A percentile compares a stretch with the other conserved stretches of the same genome.
Conservation (phyloP, 2,113 vertebrate genomes). For the Pelobates fuscus region DNA sequence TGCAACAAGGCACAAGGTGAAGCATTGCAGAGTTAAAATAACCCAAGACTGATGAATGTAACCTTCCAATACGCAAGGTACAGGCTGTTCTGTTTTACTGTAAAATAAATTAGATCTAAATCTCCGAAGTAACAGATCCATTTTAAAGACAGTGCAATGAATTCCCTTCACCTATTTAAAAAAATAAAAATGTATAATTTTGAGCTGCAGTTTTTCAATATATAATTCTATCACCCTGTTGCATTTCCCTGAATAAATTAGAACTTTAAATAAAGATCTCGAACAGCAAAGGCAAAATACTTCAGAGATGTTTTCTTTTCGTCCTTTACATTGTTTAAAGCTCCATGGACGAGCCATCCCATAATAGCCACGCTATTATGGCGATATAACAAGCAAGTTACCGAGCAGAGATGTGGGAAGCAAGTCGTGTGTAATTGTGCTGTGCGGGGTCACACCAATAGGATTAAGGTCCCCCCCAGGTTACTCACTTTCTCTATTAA, state of each 20-base stretch:
- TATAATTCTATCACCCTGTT: background rate
- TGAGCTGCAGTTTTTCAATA: background rate
- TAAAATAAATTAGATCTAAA: no score
- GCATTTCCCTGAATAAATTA: background rate
- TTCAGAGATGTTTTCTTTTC: background rate
- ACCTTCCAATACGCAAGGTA: no score
- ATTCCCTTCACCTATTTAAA: no score
- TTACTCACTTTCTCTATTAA: slow-evolving; percentile 49
- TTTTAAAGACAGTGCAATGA: no score
- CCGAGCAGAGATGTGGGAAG: slow-evolving; percentile 14
- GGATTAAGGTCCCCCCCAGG: slow-evolving; percentile 37
- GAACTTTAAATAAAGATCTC: background rate
- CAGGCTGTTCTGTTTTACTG: no score
- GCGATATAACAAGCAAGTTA: slow-evolving; percentile 4
- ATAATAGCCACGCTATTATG: slow-evolving; percentile 2
- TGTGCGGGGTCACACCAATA: slow-evolving; percentile 27
- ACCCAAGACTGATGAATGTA: no score
- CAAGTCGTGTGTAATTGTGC: slow-evolving; percentile 31
- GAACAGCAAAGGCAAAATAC: no score
- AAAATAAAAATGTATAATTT: no score
- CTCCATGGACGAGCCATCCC: slow-evolving; percentile 1
- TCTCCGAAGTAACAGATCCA: no score
- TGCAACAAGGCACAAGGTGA: no score
- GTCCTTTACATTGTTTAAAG: background rate
- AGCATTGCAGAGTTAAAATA: no score